Evolutionary conservation across 1,140 invertebrate genomes (phyloP).

Genomic region (Cheumatopsyche charites): DNA sequence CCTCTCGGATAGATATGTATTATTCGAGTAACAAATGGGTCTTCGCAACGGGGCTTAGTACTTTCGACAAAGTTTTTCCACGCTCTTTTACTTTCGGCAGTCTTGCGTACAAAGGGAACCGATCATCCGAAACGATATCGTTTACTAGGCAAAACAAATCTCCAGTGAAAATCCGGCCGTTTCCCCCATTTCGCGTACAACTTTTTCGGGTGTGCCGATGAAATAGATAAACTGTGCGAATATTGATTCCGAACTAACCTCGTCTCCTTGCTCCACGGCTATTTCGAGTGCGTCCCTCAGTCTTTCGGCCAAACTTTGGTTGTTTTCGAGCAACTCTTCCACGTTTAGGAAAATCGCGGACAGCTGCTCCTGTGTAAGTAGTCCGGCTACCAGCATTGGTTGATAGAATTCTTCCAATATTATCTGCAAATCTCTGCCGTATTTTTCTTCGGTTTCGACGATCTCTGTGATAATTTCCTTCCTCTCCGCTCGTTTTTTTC

Average conservation of each 20-base stretch:
- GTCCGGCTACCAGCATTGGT: constrained; percentile 88
- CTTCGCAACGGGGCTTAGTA: background rate
- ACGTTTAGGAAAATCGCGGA: constrained; percentile 93
- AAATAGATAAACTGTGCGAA: too few relatives aligned
- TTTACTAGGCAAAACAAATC: too few relatives aligned
- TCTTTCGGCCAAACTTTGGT: constrained; percentile 82
- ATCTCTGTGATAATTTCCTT: constrained; percentile 96
- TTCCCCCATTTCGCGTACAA: too few relatives aligned
- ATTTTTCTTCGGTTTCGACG: constrained; percentile 95
- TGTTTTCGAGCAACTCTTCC: constrained; percentile 90
- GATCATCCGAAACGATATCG: constrained; percentile 20
- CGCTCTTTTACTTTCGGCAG: constrained; percentile 22
- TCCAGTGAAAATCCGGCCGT: too few relatives aligned
- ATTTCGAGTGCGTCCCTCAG: constrained; percentile 87
- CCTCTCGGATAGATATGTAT: background rate
- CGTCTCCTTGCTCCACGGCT: constrained; percentile 75
- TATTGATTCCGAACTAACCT: constrained; percentile 52
- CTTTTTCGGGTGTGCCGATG: too few relatives aligned
- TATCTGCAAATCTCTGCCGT: constrained; percentile 89
- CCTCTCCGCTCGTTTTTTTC: constrained; percentile 84
- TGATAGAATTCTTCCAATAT: constrained; percentile 93
- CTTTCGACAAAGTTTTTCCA: constrained; percentile 23
- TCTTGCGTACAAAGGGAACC: constrained; percentile 19
- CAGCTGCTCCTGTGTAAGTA: constrained; percentile 80
- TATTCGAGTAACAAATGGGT: background rate